phyloP scores from a whole-genome alignment of 2,888 invertebrate genomes.

The Athalia cordata region DNA sequence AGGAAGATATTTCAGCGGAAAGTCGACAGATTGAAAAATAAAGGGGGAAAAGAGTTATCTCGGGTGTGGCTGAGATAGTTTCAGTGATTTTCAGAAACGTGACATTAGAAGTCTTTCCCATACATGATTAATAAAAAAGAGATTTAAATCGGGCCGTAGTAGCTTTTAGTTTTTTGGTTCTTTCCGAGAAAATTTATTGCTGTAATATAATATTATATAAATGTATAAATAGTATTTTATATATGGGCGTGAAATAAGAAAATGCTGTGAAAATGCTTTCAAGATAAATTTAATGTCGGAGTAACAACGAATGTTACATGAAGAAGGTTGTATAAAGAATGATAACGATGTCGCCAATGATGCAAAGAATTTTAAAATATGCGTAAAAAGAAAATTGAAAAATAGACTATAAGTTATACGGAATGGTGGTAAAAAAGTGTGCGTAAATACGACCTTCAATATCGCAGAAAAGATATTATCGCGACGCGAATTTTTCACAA shows the following conservation, averaged over 20 bases:
- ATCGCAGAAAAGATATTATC: conserved; percentile 12
- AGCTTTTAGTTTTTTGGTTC: too few relatives aligned
- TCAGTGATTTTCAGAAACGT: background rate
- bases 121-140: background rate
- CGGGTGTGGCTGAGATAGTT: background rate
- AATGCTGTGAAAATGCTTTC: too few relatives aligned
- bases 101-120: background rate
- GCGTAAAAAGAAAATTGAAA: conserved; percentile 9
- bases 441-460: conserved; percentile 1
- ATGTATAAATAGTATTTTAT: too few relatives aligned
- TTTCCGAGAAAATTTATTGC: too few relatives aligned
- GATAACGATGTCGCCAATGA: too few relatives aligned
- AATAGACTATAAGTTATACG: background rate
- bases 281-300: too few relatives aligned
- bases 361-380: background rate
- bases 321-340: too few relatives aligned
- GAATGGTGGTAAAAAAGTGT: background rate
- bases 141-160: too few relatives aligned
- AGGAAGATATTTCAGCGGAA: too few relatives aligned
- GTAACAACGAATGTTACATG: too few relatives aligned
- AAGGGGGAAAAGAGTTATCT: background rate
- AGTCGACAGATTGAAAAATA: background rate
- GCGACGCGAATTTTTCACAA: background rate
- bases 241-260: too few relatives aligned
- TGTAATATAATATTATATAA: too few relatives aligned